A percentile compares a stretch with the other conserved stretches of the same genome.
These are phyloP conservation scores for Chaunax sp. DNA, from an alignment of 2,797 vertebrate genomes.

Conservation along the genomic window DNA sequence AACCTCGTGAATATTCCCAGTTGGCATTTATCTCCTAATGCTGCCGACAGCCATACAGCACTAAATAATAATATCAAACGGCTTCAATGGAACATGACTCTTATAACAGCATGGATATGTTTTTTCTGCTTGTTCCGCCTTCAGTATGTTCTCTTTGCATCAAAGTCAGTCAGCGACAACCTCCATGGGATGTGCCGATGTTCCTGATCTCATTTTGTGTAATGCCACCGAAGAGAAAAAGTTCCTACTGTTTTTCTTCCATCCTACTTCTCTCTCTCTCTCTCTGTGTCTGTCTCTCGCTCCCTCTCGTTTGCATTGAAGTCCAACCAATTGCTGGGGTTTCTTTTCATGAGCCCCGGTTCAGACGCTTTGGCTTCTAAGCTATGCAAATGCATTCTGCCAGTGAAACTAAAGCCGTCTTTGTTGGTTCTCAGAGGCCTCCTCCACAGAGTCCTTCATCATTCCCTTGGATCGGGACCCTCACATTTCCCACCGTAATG, in stretches of 20 bases:
- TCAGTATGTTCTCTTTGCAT: conserved; percentile 66
- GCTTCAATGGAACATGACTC: conserved; percentile 45
- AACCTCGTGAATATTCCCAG: conserved; percentile 18
- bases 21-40: conserved; percentile 26
- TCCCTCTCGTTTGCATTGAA: conserved; percentile 76
- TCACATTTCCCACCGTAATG: conserved; percentile 83
- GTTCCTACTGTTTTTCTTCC: conserved; percentile 48
- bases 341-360: conserved; percentile 84
- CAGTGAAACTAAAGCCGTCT: conserved; percentile 86
- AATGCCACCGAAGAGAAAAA: conserved; percentile 58
- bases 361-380: conserved; percentile 86
- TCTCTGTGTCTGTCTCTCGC: conserved; percentile 20
- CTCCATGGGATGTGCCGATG: conserved; percentile 68
- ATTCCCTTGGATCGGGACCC: conserved; percentile 83
- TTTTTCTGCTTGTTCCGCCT: conserved; percentile 48
- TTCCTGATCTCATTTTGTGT: conserved; percentile 69
- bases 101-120: conserved; percentile 36
- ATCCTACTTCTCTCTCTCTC: conserved; percentile 39
- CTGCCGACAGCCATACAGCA: conserved; percentile 15
- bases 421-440: conserved; percentile 84
- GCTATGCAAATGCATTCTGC: conserved; percentile 87
- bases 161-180: conserved; percentile 63
- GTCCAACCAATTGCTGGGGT: conserved; percentile 79
- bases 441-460: conserved; percentile 84
- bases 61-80: conserved; percentile 51